These are phyloP conservation scores for Thumatha senex DNA, from an alignment of 2,888 invertebrate genomes.

Conservation along the genomic window DNA sequence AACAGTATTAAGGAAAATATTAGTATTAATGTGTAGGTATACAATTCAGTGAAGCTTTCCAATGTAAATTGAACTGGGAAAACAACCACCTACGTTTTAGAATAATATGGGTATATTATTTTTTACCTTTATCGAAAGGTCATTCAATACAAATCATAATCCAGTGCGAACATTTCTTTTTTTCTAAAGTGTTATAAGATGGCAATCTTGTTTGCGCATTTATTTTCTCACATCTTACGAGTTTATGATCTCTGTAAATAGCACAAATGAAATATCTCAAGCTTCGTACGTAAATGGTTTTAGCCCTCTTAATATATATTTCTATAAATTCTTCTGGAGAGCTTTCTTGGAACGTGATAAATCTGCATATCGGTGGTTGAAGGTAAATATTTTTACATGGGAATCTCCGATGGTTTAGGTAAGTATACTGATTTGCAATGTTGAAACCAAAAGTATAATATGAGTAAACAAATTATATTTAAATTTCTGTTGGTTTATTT, in stretches of 20 bases:
- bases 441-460: background rate
- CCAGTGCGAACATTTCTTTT: conserved; percentile 24
- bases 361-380: background rate
- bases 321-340: conserved; percentile 14
- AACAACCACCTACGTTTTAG: conserved; percentile 3
- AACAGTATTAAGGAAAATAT: no score
- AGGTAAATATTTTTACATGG: background rate
- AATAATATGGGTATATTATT: background rate
- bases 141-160: conserved; percentile 12
- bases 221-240: conserved; percentile 12
- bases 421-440: background rate
- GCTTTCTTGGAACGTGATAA: conserved; percentile 7
- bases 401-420: background rate
- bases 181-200: conserved; percentile 14
- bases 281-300: conserved; percentile 10
- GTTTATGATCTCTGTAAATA: conserved; percentile 27
- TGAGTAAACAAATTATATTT: no score
- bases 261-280: conserved; percentile 12
- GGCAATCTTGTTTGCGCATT: conserved; percentile 16
- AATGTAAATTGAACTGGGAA: no score
- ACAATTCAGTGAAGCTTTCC: no score
- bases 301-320: conserved; percentile 5
- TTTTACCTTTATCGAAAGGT: conserved; percentile 11
- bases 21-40: no score
- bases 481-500: no score